Conservation (phyloP, 2,888 invertebrate species). For the Nebria salina region DNA sequence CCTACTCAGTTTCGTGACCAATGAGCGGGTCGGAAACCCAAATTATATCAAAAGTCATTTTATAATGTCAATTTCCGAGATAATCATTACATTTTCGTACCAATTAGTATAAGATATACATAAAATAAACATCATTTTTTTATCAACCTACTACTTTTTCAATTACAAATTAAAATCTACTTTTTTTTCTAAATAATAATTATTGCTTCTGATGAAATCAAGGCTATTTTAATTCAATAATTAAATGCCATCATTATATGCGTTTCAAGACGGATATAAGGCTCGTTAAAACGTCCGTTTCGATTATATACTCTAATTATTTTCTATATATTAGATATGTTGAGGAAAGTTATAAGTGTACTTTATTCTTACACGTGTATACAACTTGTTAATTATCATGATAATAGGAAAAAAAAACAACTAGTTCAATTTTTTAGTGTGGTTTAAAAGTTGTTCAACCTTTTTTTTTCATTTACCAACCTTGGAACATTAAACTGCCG, state of each 20-base stretch:
- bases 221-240: neutral
- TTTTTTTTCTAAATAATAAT: neutral
- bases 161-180: neutral
- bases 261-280: neutral
- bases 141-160: neutral
- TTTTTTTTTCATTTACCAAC: slow-evolving; percentile 15
- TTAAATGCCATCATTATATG: neutral
- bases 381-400: neutral
- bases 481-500: slow-evolving; percentile 23
- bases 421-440: slow-evolving; percentile 24
- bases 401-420: slow-evolving; percentile 15
- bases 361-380: neutral
- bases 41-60: no score
- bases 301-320: neutral
- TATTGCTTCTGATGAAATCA: slow-evolving; percentile 1
- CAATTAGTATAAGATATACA: no score
- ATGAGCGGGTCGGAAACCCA: no score
- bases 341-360: neutral
- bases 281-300: neutral
- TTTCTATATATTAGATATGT: neutral
- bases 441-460: slow-evolving; percentile 18
- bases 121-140: no score
- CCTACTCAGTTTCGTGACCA: no score
- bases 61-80: no score
- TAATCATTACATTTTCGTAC: no score